Evolutionary conservation across 2,797 vertebrate genomes (phyloP), one percentile per base, ranked within the genome.

Genomic region (Chaetophractus vellerosus): DNA sequence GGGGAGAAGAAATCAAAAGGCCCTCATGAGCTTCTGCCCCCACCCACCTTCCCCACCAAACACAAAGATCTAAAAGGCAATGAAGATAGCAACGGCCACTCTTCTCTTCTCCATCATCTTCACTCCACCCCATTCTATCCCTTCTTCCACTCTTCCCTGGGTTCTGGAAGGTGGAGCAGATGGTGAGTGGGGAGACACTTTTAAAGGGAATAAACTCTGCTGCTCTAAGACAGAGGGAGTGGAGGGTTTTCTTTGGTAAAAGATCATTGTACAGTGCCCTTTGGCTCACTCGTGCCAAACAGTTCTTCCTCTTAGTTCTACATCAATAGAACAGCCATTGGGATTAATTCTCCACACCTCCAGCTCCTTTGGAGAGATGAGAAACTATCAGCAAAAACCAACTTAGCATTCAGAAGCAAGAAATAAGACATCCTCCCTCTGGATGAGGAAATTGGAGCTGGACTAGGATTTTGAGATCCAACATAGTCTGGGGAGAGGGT

Each of bases 1-100:
- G 93, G 19, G 24, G 64, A 33, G 89, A 89, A 75, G 80, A 96
- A 55, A n/a, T n/a, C 8, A 83, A 83, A 71, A 41, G 76, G 36
- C 33, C 11, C 21, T 86, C 55, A 57, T 4, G 87, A 74, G 80
- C 87, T n/a, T 15, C 10, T 4, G 18, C 15, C 52, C 57, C 26
- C 18, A 7, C 28, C 52, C 0, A 2, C 19, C 24, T 38, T 9
- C 19, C 45, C 11, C 2, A 11, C 31, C 21, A 14, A 21, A 68
- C 52, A 19, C 19, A 57, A 33, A 57, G 83, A 19, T 33, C 26
- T 3, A n/a, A n/a, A 52, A 1, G 16, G 64, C 31, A 2, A 1
- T 36, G 5, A 23, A 19, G 0, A 14, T 6, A 28, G 48, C 28
- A 28, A 11, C 19, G 16, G 3, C 19, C 0, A 0, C 4, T 50